These are phyloP conservation scores for Onychomys arenicola DNA, from an alignment of 2,797 vertebrate species.

Conservation along the genomic window DNA sequence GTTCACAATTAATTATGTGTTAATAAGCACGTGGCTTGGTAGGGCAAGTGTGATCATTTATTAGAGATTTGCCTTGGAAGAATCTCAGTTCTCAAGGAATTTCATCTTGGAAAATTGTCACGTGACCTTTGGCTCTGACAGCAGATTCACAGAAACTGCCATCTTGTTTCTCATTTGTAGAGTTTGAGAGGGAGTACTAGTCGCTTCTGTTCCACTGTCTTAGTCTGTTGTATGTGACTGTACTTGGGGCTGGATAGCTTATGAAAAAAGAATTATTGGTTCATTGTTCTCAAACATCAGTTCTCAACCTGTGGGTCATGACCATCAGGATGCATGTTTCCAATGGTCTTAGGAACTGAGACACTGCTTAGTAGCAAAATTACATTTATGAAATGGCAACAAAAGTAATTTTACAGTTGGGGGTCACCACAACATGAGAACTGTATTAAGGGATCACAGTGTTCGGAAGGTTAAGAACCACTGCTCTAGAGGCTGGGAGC, in stretches of 20 bases:
- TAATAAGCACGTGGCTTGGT: conserved; percentile 62
- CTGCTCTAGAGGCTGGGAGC: neutral
- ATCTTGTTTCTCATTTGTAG: neutral
- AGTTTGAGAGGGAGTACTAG: neutral
- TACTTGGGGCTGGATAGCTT: neutral
- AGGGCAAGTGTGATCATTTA: conserved; percentile 63
- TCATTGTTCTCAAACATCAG: neutral
- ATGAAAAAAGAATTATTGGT: neutral
- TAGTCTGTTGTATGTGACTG: neutral
- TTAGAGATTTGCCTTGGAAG: neutral
- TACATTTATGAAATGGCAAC: neutral
- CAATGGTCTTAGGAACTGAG: neutral
- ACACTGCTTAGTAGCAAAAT: neutral
- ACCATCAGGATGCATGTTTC: neutral
- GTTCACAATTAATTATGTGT: conserved; percentile 65
- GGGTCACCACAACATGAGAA: too few species aligned
- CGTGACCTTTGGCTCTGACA: neutral
- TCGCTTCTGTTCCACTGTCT: neutral
- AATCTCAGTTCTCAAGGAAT: neutral
- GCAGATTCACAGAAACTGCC: neutral
- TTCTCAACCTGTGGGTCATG: neutral
- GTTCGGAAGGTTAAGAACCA: neutral
- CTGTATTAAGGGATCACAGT: neutral
- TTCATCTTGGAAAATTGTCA: neutral
- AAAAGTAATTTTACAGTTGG: neutral